Percentiles rank a stretch among this genome's conserved stretches.
phyloP scores from a whole-genome alignment of 2,113 vertebrate genomes.

The Coptodon rendalli region DNA sequence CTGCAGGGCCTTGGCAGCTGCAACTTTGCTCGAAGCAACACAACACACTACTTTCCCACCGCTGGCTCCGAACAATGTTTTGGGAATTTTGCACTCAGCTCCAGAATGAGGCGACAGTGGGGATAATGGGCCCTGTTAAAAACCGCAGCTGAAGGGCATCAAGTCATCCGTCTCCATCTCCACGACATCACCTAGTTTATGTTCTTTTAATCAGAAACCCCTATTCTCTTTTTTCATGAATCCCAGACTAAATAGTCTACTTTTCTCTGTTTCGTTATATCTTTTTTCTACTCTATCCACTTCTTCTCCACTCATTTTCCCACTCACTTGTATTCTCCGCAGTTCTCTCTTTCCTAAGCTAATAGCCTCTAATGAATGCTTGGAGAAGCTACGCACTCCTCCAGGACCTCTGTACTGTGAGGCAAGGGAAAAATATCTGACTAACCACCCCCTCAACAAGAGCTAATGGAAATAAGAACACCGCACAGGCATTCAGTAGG shows the following conservation, averaged over 20 bases:
- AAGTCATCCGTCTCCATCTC: constrained; percentile 28
- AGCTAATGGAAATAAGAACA: constrained; percentile 44
- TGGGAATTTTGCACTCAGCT: constrained; percentile 40
- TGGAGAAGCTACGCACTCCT: constrained; percentile 19
- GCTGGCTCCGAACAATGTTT: constrained; percentile 40
- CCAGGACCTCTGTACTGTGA: constrained; percentile 30
- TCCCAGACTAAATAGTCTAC: neutral
- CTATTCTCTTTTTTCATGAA: neutral
- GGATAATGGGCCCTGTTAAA: constrained; percentile 56
- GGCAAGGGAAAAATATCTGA: constrained; percentile 43
- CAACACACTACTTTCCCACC: constrained; percentile 42
- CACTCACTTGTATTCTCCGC: neutral
- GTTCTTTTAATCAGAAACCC: constrained; percentile 1
- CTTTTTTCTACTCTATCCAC: neutral
- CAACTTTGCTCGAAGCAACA: constrained; percentile 22
- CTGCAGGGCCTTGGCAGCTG: constrained; percentile 50
- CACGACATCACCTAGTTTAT: constrained; percentile 5
- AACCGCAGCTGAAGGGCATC: constrained; percentile 48
- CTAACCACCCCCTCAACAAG: constrained; percentile 34
- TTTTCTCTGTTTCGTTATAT: neutral
- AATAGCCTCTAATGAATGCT: constrained; percentile 52
- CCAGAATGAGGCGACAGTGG: constrained; percentile 12
- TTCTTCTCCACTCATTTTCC: neutral
- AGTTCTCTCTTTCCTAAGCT: constrained; percentile 4
- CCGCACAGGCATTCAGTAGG: neutral